Conservation (phyloP, 2,888 invertebrate species). For the Oasisia sp. region DNA sequence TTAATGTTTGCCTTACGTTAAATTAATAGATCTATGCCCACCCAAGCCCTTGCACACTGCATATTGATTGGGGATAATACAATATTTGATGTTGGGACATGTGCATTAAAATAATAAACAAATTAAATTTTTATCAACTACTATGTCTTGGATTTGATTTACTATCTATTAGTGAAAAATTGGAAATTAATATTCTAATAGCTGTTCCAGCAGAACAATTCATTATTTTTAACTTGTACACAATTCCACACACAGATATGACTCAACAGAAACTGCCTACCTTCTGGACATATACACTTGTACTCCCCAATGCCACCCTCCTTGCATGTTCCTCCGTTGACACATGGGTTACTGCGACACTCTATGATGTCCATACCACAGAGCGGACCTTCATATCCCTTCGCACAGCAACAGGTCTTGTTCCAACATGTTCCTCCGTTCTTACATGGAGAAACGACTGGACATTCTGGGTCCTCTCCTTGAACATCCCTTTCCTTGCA, state of each 20-base stretch:
- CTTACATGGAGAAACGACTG: neutral
- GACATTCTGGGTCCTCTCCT: slow-evolving; percentile 14
- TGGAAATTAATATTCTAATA: neutral
- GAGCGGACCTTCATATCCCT: neutral
- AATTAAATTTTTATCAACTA: neutral
- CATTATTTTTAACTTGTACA: neutral
- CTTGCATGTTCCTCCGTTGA: slow-evolving; percentile 21
- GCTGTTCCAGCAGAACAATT: neutral
- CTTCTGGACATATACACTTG: slow-evolving; percentile 18
- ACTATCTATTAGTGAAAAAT: neutral
- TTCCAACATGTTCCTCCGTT: slow-evolving; percentile 18
- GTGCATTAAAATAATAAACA: neutral
- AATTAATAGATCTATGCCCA: too few species aligned
- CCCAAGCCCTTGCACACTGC: too few species aligned
- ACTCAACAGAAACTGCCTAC: neutral
- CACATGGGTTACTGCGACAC: slow-evolving; percentile 17
- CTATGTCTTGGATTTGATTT: neutral
- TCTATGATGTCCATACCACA: slow-evolving; percentile 19
- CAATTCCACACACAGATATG: neutral
- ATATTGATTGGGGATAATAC: too few species aligned
- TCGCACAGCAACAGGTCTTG: slow-evolving; percentile 5
- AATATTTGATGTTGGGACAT: too few species aligned
- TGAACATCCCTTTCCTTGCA: neutral
- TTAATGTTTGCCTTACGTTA: too few species aligned
- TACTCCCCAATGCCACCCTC: neutral